Base-by-base conservation (phyloP, 64 coral and sea anemone species). In the Dendrophyllia cribrosa region DNA sequence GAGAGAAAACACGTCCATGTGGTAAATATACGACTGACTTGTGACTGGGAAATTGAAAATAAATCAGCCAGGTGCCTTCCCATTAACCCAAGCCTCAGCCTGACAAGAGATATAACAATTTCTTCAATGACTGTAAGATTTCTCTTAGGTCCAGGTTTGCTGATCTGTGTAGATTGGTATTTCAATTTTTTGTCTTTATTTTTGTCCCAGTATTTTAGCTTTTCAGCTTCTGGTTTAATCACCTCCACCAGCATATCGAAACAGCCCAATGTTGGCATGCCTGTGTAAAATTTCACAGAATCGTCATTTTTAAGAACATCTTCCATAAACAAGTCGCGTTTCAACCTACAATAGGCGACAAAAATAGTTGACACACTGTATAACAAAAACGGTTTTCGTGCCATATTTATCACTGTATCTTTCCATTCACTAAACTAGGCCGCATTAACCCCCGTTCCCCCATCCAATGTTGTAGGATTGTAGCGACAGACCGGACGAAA, bases 181-280 rank as follows among this genome's bases (percentile, higher is more conserved):
- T 86, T 78, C 91, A 92, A 44, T 78, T 73, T 86, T 92, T 92
- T 86, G n/a, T n/a, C 71, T 25, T 92, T 86, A 20, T 92, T 92
- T 53, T 63, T 92, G 66, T 92, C 90, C 91, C 91, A 87, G 82
- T 92, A 92, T 22, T 92, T 92, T 0, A 87, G 74, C 50, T 92
- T 87, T 26, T 86, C 73, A 69, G 58, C 50, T 45, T 71, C 72
- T 58, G 82, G 79, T 64, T 65, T 74, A 19, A 86, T 73, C 21
- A 92, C 61, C 23, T 78, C 43, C n/a, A 16, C 17, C 2, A 92
- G 45, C 73, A 92, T 65, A 70, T 78, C 58, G 19, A 92, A 51
- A 20, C 70, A 77, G 16, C 72, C 59, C 22, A 86, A 64, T 19
- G 81, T 76, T 86, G 80, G 46, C 52, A 92, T 75, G 49, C 90